Evolutionary conservation across 2,888 invertebrate genomes (phyloP), one percentile per base, ranked within the genome.

Genomic region (Caenorhabditis auriculariae): DNA sequence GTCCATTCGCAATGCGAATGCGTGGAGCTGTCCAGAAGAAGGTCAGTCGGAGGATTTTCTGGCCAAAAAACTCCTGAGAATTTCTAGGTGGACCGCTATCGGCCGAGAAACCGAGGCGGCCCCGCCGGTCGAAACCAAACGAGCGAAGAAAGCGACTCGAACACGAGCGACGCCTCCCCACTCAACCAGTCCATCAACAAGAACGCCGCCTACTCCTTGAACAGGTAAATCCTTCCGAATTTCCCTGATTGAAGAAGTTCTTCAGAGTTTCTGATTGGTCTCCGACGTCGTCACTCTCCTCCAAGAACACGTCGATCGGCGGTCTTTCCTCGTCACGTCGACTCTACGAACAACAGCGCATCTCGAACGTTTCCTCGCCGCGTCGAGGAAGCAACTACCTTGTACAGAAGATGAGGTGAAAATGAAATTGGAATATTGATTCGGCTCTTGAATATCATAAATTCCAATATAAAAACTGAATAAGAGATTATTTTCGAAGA

Each of bases 1-100:
- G n/a, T n/a, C n/a, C n/a, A n/a, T n/a, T n/a, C n/a, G 43, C 47
- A 32, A 46, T 52, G 35, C 28, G 60, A 43, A 56, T 65, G 50
- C 48, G 69, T 27, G 69, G 72, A 49, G 69, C 72, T 21, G 68
- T 72, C 2, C 72, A 72, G 51, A 72, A 72, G 52, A 69, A 66
- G 56, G 68, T 65, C 38, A n/a, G n/a, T 9, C 35, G n/a, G n/a
- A 12, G 9, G 9, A 9, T 32, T n/a, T n/a, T 32, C 35, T 32
- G 9, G 35, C n/a, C 35, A 9, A 32, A 12, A 9, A n/a, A 32
- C 7, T 12, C 7, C n/a, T 12, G n/a, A 12, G n/a, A 12, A 12
- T 32, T 3, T 32, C 35, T 24, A 63, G 63, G 63, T 72, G 39
- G 72, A 72, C 32, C 49, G 69, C 37, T 72, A 69, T 39, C 62